These are phyloP conservation scores for Burhinus oedicnemus DNA, from an alignment of 2,113 vertebrate genomes.

Conservation along the genomic window DNA sequence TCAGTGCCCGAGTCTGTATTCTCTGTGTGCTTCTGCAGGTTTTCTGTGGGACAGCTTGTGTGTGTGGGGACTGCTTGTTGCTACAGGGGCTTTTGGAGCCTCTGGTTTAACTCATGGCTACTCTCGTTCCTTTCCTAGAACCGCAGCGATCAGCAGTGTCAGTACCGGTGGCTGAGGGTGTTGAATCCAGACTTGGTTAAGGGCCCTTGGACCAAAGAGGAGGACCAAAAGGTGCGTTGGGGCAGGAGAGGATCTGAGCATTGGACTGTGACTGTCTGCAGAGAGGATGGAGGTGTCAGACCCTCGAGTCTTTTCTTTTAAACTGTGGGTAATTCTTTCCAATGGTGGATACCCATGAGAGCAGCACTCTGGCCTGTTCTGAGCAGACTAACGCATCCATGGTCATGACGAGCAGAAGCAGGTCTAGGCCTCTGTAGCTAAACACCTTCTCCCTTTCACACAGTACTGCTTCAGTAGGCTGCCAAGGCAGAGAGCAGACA, in stretches of 20 bases:
- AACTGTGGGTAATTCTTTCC: background rate
- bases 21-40: background rate
- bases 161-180: slow-evolving; percentile 95
- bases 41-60: background rate
- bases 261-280: background rate
- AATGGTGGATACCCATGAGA: fast-evolving
- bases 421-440: background rate
- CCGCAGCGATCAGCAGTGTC: slow-evolving; percentile 94
- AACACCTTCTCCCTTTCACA: background rate
- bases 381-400: background rate
- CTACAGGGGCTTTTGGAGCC: background rate
- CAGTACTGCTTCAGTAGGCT: background rate
- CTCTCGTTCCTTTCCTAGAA: slow-evolving; percentile 74
- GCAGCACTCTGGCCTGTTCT: background rate
- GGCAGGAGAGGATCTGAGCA: background rate
- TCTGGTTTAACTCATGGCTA: background rate
- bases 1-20: background rate
- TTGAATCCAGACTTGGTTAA: slow-evolving; percentile 95
- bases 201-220: slow-evolving; percentile 98
- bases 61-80: background rate
- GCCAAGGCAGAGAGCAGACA: background rate
- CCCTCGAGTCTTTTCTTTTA: background rate
- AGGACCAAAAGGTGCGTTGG: slow-evolving; percentile 90
- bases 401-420: background rate
- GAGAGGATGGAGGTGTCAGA: background rate